Conservation (phyloP, 2,113 vertebrate genomes). For the Circaetus gallicus region DNA sequence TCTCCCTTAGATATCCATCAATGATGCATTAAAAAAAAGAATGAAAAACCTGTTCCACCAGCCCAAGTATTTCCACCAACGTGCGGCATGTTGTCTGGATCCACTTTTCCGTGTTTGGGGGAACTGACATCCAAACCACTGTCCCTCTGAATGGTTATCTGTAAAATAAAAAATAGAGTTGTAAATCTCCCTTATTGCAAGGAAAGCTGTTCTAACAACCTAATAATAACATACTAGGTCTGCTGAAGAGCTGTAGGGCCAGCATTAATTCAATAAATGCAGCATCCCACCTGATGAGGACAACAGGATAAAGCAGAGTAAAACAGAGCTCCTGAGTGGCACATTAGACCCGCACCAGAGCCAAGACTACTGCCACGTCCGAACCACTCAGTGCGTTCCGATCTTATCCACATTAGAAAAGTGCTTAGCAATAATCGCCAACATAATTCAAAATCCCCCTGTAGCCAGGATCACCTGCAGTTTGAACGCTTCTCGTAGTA, state of each 20-base stretch:
- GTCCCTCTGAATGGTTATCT: slow-evolving; percentile 93
- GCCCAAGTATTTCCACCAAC: slow-evolving; percentile 96
- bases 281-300: neutral
- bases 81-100: slow-evolving; percentile 85
- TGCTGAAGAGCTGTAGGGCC: neutral
- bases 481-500: neutral
- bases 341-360: neutral
- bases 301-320: neutral
- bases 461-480: neutral
- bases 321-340: neutral
- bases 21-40: neutral
- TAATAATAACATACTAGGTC: neutral
- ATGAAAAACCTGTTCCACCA: slow-evolving; percentile 88
- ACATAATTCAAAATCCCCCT: neutral
- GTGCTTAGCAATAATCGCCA: neutral
- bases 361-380: neutral
- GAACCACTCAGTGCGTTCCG: neutral
- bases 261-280: neutral
- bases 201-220: neutral
- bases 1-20: neutral
- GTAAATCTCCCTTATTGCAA: neutral
- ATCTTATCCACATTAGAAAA: neutral
- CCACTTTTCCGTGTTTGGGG: slow-evolving; percentile 92
- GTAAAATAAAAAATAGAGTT: neutral
- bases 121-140: slow-evolving; percentile 88